Conservation (phyloP, 1,140 invertebrate genomes). For the Sycobia sp. region DNA sequence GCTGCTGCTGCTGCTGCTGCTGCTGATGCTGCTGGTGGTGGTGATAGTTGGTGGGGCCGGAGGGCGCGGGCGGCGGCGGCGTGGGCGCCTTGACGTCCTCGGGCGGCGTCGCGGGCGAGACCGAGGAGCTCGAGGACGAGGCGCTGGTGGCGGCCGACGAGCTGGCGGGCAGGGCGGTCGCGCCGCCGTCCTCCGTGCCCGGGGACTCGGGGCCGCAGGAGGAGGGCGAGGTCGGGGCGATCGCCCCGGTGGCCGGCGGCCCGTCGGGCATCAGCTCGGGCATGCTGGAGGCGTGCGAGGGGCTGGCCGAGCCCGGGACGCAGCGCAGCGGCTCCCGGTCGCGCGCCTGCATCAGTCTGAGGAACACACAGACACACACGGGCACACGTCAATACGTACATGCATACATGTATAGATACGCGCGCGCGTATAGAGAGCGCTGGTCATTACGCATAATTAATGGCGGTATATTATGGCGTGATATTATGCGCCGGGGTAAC, state of each 20-base stretch:
- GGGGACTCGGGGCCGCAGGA: constrained; percentile 45
- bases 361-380: too few species aligned
- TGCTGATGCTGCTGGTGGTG: too few species aligned
- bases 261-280: constrained; percentile 62
- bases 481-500: too few species aligned
- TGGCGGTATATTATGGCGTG: too few species aligned
- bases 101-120: constrained; percentile 52
- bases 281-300: constrained; percentile 69
- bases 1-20: too few species aligned
- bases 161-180: constrained; percentile 38
- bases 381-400: too few species aligned
- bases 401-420: too few species aligned
- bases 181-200: constrained; percentile 38
- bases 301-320: constrained; percentile 48
- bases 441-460: too few species aligned
- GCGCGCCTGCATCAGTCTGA: constrained; percentile 64
- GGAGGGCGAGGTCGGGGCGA: constrained; percentile 38
- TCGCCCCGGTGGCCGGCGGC: neutral
- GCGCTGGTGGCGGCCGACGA: too few species aligned
- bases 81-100: constrained; percentile 40
- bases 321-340: constrained; percentile 67
- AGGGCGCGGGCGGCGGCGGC: constrained; percentile 34
- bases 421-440: too few species aligned
- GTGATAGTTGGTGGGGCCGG: constrained; percentile 34
- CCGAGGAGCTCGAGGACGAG: constrained; percentile 52